Conservation (phyloP, 2,797 vertebrate species). For the Rhadinocentrus ornatus region DNA sequence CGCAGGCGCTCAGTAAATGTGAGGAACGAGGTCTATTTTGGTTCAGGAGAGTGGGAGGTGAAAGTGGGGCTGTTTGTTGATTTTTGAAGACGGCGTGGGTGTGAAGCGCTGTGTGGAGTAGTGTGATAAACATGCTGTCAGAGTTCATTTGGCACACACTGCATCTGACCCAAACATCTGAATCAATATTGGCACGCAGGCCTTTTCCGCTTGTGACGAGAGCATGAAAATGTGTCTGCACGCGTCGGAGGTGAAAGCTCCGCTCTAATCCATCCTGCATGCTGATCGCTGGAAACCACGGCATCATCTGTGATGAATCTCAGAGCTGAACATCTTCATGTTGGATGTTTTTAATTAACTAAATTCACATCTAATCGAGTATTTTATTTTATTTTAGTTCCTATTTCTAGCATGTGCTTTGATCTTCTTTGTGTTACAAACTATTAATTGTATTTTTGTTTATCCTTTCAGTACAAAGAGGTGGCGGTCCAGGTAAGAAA, state of each 20-base stretch:
- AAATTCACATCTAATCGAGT: no score
- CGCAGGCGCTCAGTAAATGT: slow-evolving; percentile 40
- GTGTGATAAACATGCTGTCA: slow-evolving; percentile 75
- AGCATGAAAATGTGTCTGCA: slow-evolving; percentile 32
- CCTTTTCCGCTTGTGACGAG: slow-evolving; percentile 43
- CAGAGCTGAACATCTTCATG: neutral
- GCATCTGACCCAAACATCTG: slow-evolving; percentile 75
- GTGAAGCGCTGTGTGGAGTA: slow-evolving; percentile 68
- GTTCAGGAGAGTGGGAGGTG: slow-evolving; percentile 72
- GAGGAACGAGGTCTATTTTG: slow-evolving; percentile 69
- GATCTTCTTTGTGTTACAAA: neutral
- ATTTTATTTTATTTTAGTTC: neutral
- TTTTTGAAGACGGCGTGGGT: slow-evolving; percentile 67
- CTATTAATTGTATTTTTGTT: neutral
- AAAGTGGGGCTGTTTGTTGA: slow-evolving; percentile 72
- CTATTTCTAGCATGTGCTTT: neutral
- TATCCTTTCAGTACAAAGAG: slow-evolving; percentile 29
- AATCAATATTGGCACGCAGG: slow-evolving; percentile 65
- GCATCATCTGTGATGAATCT: slow-evolving; percentile 4
- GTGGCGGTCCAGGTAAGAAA: slow-evolving; percentile 36
- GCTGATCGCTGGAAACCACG: neutral
- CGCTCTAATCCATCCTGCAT: slow-evolving; percentile 17
- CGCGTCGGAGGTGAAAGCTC: slow-evolving; percentile 13
- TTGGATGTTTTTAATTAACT: no score
- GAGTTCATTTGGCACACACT: slow-evolving; percentile 76